Evolutionary conservation across 2,888 invertebrate genomes (phyloP).

Genomic region (Poecilus cupreus): DNA sequence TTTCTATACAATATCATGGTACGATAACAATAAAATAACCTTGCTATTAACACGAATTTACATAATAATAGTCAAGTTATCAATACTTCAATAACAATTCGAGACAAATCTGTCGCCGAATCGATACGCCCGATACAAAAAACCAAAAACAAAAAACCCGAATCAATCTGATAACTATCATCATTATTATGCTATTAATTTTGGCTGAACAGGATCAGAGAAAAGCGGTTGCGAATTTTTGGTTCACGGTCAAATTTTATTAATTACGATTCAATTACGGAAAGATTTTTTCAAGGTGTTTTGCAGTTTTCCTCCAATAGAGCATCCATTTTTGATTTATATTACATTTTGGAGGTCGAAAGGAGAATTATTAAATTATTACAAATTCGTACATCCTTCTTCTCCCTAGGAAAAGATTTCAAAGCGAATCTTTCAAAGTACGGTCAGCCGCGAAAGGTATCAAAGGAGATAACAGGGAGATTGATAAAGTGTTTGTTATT

Average conservation of each 20-base stretch:
- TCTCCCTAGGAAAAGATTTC: too few species aligned
- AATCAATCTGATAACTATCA: slow-evolving; percentile 28
- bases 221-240: slow-evolving; percentile 33
- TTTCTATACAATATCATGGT: slow-evolving; percentile 32
- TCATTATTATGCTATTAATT: slow-evolving; percentile 43
- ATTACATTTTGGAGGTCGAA: neutral
- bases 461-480: slow-evolving; percentile 1
- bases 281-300: slow-evolving; percentile 22
- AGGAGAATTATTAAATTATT: neutral
- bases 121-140: slow-evolving; percentile 32
- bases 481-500: slow-evolving; percentile 35
- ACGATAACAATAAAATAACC: slow-evolving; percentile 25
- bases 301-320: slow-evolving; percentile 20
- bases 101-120: slow-evolving; percentile 23
- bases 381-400: too few species aligned
- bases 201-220: slow-evolving; percentile 15
- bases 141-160: slow-evolving; percentile 6
- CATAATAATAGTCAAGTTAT: slow-evolving; percentile 32
- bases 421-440: neutral
- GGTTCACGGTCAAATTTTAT: slow-evolving; percentile 35
- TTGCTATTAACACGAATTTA: slow-evolving; percentile 28
- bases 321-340: slow-evolving; percentile 18
- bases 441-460: neutral
- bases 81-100: slow-evolving; percentile 33
- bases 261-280: slow-evolving; percentile 31